phyloP scores from a whole-genome alignment of 2,797 vertebrate genomes.

The Fringilla coelebs region DNA sequence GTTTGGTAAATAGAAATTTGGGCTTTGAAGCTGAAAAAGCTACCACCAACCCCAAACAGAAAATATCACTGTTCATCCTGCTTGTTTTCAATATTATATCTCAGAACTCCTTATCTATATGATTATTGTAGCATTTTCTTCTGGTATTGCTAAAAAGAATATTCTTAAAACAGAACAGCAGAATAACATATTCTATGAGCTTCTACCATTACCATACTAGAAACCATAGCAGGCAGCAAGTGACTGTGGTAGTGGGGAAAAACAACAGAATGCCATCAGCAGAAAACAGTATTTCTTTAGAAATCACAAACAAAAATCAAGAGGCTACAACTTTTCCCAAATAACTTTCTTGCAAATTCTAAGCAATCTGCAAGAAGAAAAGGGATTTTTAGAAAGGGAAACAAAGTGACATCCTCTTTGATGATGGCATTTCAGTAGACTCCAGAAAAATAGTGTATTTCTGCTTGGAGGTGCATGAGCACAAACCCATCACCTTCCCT shows the following conservation, averaged over 20 bases:
- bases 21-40: not conserved
- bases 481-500: not conserved
- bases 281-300: not conserved
- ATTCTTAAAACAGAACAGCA: not conserved
- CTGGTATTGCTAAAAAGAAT: not conserved
- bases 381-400: not conserved
- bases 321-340: not conserved
- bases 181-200: not conserved
- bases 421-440: not conserved
- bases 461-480: rapidly evolving
- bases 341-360: not conserved
- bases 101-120: not conserved
- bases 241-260: not conserved
- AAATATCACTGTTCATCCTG: not conserved
- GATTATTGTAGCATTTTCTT: not conserved
- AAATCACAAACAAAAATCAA: not conserved
- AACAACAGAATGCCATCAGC: not conserved
- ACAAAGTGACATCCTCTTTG: not conserved
- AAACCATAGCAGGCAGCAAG: not conserved
- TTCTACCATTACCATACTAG: not conserved
- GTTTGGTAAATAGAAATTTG: not conserved
- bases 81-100: not conserved
- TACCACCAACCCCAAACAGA: not conserved
- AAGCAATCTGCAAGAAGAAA: not conserved
- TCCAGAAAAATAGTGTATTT: not conserved